phyloP scores from a whole-genome alignment of 2,797 vertebrate species.

The Propithecus perrieri region DNA sequence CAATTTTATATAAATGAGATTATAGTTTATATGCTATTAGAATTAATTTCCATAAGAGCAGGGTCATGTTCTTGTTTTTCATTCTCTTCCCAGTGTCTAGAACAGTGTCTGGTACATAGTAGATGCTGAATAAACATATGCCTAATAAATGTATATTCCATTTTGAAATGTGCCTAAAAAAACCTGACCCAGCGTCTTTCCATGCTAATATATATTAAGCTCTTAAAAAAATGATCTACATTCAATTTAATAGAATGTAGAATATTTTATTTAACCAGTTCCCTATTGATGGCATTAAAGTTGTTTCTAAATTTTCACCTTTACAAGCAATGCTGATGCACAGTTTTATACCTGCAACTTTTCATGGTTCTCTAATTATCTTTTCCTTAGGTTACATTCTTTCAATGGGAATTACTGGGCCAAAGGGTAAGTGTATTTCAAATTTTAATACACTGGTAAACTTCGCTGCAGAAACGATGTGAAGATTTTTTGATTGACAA shows the following conservation, averaged over 20 bases:
- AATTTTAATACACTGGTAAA: neutral
- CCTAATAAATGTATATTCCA: neutral
- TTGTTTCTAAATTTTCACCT: neutral
- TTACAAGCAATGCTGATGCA: neutral
- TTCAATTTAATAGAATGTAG: neutral
- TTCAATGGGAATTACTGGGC: neutral
- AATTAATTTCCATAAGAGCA: neutral
- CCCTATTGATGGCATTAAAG: neutral
- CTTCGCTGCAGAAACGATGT: neutral
- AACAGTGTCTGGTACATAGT: neutral
- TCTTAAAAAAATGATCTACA: neutral
- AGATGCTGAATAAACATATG: slow-evolving; percentile 18
- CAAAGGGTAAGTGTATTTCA: neutral
- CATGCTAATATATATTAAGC: neutral
- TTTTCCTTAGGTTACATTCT: neutral
- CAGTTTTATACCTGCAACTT: slow-evolving; percentile 1
- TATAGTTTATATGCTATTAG: neutral
- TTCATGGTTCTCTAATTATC: neutral
- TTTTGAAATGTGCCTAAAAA: neutral
- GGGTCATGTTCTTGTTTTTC: neutral
- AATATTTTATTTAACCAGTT: slow-evolving; percentile 16
- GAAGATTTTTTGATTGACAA: neutral
- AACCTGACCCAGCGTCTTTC: neutral
- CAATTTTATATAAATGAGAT: neutral
- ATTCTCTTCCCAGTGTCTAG: neutral